Conservation (phyloP, 2,888 invertebrate genomes). For the Schizaphis graminum region DNA sequence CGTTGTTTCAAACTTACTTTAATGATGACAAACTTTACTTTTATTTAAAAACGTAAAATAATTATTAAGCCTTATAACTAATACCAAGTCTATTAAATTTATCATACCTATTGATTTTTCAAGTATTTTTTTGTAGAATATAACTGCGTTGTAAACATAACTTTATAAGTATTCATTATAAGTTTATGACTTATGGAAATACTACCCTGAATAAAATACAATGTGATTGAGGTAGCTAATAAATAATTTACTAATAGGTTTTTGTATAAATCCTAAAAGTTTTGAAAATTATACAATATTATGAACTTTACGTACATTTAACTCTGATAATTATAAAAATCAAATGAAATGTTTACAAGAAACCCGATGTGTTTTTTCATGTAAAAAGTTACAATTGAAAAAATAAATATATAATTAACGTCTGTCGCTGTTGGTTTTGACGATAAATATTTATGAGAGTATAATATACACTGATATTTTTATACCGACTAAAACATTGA, state of each 20-base stretch:
- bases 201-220: not conserved
- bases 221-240: not conserved
- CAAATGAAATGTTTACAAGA: not conserved
- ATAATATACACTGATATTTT: not conserved
- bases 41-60: not conserved
- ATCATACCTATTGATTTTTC: not conserved
- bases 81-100: not conserved
- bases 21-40: not conserved
- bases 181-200: not conserved
- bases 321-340: not conserved
- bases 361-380: not conserved
- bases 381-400: not conserved
- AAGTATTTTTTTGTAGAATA: not conserved
- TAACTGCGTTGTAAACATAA: not conserved
- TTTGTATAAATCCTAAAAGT: not conserved
- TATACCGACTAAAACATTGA: not conserved
- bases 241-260: not conserved
- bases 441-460: slow-evolving; percentile 19
- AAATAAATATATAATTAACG: not conserved
- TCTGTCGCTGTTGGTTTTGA: not conserved
- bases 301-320: not conserved
- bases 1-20: not conserved
- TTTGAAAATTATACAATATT: not conserved
- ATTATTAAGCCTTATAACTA: not conserved
- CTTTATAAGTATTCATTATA: not conserved